phyloP scores from a whole-genome alignment of 2,113 vertebrate genomes.

The Salvator merianae region DNA sequence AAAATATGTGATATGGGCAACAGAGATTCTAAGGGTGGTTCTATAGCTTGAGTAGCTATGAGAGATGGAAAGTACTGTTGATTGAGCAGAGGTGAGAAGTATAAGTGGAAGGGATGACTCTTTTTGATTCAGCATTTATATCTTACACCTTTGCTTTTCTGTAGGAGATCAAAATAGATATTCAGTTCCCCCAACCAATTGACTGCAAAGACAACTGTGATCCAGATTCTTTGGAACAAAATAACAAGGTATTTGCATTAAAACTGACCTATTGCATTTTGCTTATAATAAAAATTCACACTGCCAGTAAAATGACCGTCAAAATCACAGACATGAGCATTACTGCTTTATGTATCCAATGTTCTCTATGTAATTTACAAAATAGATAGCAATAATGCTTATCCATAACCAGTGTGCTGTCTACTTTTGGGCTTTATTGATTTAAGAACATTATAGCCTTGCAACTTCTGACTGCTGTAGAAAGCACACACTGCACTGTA shows the following conservation, averaged over 20 bases:
- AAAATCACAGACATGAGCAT: neutral
- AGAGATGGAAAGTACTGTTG: neutral
- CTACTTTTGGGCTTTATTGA: neutral
- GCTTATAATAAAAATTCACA: neutral
- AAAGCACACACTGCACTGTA: neutral
- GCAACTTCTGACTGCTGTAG: no score
- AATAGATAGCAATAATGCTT: no score
- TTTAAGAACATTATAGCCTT: neutral
- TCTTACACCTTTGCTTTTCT: neutral
- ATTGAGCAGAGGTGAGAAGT: neutral
- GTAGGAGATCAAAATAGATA: neutral
- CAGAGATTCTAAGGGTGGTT: accelerated
- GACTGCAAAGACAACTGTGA: conserved; percentile 71
- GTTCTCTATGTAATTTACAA: no score
- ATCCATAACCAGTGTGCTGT: neutral
- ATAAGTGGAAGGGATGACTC: neutral
- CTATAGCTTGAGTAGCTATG: no score
- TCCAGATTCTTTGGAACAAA: conserved; percentile 64
- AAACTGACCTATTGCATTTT: neutral
- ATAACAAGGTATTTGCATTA: conserved; percentile 17
- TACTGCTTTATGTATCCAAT: no score
- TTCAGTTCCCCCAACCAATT: conserved; percentile 54
- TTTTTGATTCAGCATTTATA: neutral
- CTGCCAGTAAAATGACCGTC: neutral
- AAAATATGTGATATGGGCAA: neutral